Conservation (phyloP, 2,888 invertebrate species). For the Mimas tiliae region DNA sequence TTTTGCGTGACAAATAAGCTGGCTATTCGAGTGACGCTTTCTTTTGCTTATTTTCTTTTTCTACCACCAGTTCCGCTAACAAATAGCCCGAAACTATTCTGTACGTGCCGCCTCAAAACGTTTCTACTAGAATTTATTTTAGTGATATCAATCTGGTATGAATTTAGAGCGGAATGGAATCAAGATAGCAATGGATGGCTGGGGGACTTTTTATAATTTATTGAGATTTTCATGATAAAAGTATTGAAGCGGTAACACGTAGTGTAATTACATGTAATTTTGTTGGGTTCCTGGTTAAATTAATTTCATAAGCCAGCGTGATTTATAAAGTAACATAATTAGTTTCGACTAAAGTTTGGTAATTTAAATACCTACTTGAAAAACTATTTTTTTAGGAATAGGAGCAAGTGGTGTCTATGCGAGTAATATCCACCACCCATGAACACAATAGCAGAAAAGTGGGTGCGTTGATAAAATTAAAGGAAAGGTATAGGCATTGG, state of each 20-base stretch:
- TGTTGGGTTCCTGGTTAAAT: not conserved
- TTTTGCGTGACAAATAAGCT: conserved; percentile 30
- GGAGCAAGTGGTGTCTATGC: too few relatives aligned
- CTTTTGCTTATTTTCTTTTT: conserved; percentile 22
- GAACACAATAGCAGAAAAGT: too few relatives aligned
- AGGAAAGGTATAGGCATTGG: too few relatives aligned
- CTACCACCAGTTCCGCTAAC: conserved; percentile 14
- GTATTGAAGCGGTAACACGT: not conserved
- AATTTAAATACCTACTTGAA: too few relatives aligned
- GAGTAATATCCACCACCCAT: too few relatives aligned
- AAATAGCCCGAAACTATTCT: conserved; percentile 19
- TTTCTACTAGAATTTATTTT: conserved; percentile 21
- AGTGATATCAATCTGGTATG: conserved; percentile 23
- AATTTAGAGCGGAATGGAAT: conserved; percentile 29
- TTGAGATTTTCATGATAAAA: not conserved
- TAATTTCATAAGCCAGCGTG: not conserved
- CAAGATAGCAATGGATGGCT: conserved; percentile 19
- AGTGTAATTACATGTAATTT: not conserved
- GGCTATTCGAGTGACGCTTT: conserved; percentile 10
- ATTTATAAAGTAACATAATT: not conserved
- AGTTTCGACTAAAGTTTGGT: too few relatives aligned
- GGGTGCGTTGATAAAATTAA: too few relatives aligned
- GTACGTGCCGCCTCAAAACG: conserved; percentile 13
- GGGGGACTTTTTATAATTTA: conserved; percentile 27
- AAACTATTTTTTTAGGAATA: too few relatives aligned